Evolutionary conservation across 2,797 vertebrate genomes (phyloP).

Genomic region (Erpetoichthys calabaricus): DNA sequence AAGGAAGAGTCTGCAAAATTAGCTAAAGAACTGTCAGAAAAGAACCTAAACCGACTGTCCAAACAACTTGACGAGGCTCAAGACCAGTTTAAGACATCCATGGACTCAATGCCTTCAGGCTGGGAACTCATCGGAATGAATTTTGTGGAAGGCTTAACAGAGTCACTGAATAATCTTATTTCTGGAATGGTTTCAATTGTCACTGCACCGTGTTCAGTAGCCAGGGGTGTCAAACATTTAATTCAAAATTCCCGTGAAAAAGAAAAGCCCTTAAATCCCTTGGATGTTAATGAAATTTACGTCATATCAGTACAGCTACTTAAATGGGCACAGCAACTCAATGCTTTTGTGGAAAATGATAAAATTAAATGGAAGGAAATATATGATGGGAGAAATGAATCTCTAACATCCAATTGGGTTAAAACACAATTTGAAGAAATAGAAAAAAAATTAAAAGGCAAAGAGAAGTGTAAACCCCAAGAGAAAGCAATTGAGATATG

Average conservation of each 20-base stretch:
- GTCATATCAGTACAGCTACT: slow-evolving; percentile 3
- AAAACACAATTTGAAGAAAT: slow-evolving; percentile 6
- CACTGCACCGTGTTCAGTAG: too few species aligned
- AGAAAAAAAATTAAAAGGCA: too few species aligned
- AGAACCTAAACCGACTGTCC: not conserved
- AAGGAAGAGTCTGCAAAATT: slow-evolving; percentile 6
- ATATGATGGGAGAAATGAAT: slow-evolving; percentile 4
- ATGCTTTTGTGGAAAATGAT: slow-evolving; percentile 1
- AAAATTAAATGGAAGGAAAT: slow-evolving; percentile 13
- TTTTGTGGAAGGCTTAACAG: not conserved
- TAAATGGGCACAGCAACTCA: not conserved
- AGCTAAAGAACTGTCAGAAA: not conserved
- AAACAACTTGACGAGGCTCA: slow-evolving; percentile 3
- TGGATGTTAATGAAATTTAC: slow-evolving; percentile 1
- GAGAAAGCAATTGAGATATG: too few species aligned
- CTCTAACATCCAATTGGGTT: not conserved
- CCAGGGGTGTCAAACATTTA: too few species aligned
- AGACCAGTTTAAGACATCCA: not conserved
- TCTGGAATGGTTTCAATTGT: too few species aligned
- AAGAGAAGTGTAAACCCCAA: too few species aligned
- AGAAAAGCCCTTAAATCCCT: not conserved
- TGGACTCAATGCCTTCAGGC: slow-evolving; percentile 14
- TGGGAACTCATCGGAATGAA: slow-evolving; percentile 13
- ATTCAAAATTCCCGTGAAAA: too few species aligned
- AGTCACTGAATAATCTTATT: too few species aligned